Conservation (phyloP, 2,888 invertebrate genomes). For the Corythucha ciliata region DNA sequence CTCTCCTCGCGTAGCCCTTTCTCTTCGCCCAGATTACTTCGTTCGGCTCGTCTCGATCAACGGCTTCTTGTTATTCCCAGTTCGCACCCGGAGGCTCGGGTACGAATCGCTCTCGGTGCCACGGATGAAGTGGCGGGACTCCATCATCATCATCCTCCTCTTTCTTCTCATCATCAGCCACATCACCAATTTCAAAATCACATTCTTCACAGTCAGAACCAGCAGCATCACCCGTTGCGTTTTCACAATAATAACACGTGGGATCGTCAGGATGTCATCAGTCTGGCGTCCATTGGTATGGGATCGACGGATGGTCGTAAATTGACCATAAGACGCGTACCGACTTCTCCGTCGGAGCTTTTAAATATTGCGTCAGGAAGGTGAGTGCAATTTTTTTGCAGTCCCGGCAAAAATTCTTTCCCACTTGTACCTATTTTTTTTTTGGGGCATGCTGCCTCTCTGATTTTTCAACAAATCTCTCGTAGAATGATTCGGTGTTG, state of each 20-base stretch:
- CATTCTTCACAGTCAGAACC: no score
- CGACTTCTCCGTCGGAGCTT: conserved; percentile 74
- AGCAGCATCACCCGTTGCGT: no score
- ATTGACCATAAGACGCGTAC: conserved; percentile 73
- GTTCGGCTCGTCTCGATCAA: conserved; percentile 15
- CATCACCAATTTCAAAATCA: no score
- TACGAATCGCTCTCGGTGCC: conserved; percentile 10
- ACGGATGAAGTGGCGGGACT: not conserved
- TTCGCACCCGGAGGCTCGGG: conserved; percentile 13
- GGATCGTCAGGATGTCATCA: conserved; percentile 47
- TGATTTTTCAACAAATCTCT: no score
- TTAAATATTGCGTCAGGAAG: conserved; percentile 81
- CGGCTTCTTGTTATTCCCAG: conserved; percentile 11
- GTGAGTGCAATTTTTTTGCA: no score
- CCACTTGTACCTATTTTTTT: no score
- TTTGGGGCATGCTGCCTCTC: no score
- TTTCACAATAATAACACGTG: conserved; percentile 10
- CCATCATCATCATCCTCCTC: no score
- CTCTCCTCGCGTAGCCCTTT: conserved; percentile 26
- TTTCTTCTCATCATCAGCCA: no score
- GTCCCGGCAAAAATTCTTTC: no score
- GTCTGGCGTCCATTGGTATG: conserved; percentile 76
- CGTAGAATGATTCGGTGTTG: no score
- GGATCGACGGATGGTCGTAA: conserved; percentile 81
- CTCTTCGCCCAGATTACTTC: conserved; percentile 19